Evolutionary conservation across 1,140 invertebrate species (phyloP).

Genomic region (Halictus rubicundus): DNA sequence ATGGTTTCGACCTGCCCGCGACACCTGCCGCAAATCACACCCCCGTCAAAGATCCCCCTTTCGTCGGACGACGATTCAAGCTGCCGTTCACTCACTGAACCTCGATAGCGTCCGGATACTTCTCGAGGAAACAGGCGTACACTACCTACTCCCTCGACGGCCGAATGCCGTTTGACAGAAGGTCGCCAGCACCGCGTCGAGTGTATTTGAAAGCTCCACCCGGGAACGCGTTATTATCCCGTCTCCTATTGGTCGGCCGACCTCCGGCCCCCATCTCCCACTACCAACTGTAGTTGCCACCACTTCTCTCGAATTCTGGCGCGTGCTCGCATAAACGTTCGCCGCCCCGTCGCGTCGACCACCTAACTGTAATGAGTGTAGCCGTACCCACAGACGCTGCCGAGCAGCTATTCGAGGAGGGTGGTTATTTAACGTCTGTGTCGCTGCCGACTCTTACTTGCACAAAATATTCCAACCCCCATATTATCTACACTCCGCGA

Average conservation of each 20-base stretch:
- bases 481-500: no score
- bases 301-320: conserved; percentile 43
- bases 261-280: conserved; percentile 43
- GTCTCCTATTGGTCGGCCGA: conserved; percentile 49
- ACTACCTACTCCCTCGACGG: conserved; percentile 64
- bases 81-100: background rate
- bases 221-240: conserved; percentile 28
- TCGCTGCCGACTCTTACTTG: no score
- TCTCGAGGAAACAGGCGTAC: background rate
- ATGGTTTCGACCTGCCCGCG: background rate
- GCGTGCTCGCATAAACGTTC: conserved; percentile 47
- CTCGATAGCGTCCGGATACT: background rate
- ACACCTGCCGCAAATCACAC: background rate
- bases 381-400: conserved; percentile 41
- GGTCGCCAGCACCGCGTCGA: conserved; percentile 53
- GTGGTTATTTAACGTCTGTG: background rate
- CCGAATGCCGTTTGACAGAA: conserved; percentile 75
- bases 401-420: conserved; percentile 27
- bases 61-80: no score
- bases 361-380: conserved; percentile 20
- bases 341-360: conserved; percentile 38
- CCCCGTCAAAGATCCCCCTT: background rate
- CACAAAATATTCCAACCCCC: no score
- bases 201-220: conserved; percentile 72
- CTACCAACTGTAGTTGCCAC: background rate